Conservation (phyloP, 2,797 vertebrate genomes). For the Enteromius afrohamiltoni region DNA sequence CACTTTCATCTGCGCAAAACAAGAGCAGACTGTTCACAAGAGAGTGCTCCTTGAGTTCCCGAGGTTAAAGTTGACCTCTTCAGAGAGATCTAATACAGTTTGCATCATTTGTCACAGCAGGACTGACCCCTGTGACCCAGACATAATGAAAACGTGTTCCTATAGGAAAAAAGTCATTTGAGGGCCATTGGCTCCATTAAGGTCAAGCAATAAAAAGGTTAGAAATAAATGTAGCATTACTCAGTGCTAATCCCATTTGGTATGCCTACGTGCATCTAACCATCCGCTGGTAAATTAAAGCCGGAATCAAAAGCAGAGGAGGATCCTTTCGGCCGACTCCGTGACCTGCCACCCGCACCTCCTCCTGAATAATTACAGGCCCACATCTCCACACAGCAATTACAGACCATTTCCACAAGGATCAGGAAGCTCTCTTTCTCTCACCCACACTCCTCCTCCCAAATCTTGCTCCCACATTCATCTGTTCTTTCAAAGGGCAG, state of each 20-base stretch:
- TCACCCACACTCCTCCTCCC: conserved; percentile 43
- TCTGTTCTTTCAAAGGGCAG: conserved; percentile 22
- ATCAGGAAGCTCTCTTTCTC: conserved; percentile 63
- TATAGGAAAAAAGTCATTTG: conserved; percentile 21
- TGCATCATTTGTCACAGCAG: conserved; percentile 24
- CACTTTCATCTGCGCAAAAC: not conserved
- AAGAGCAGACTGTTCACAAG: conserved; percentile 9
- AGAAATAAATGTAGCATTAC: conserved; percentile 25
- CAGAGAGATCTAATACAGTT: conserved; percentile 19
- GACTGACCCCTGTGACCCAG: conserved; percentile 20
- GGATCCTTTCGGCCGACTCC: conserved; percentile 23
- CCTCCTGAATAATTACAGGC: conserved; percentile 76
- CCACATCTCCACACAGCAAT: conserved; percentile 75
- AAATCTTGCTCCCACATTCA: conserved; percentile 33
- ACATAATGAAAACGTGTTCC: conserved; percentile 36
- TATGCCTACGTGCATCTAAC: conserved; percentile 1
- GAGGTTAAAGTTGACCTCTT: conserved; percentile 40
- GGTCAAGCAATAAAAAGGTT: conserved; percentile 13
- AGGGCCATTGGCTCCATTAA: conserved; percentile 24
- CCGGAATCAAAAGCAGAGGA: conserved; percentile 34
- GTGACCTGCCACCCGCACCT: conserved; percentile 54
- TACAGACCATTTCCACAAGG: conserved; percentile 78
- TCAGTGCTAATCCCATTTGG: not conserved
- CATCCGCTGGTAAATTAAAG: conserved; percentile 20
- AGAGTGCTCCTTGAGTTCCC: not conserved